phyloP scores from a whole-genome alignment of 2,888 invertebrate species.

The Brachynemurus nebulosus region DNA sequence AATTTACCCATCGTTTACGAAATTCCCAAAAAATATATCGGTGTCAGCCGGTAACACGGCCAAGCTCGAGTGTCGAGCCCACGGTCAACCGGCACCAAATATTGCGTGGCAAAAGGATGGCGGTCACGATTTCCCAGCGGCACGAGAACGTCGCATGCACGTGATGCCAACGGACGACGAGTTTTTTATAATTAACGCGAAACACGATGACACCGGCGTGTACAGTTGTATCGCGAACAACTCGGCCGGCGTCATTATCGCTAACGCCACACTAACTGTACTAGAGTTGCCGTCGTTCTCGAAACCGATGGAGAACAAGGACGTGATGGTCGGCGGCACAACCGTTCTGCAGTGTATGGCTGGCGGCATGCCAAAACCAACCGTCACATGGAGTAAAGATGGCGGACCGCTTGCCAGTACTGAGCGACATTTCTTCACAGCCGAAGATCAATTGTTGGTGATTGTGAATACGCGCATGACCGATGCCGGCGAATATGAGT shows the following conservation, averaged over 20 bases:
- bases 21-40: slow-evolving; percentile 71
- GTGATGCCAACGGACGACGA: slow-evolving; percentile 84
- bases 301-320: slow-evolving; percentile 73
- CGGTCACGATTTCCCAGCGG: slow-evolving; percentile 90
- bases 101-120: slow-evolving; percentile 86
- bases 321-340: slow-evolving; percentile 65
- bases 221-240: slow-evolving; percentile 91
- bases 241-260: slow-evolving; percentile 71
- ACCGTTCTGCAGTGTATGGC: slow-evolving; percentile 82
- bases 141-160: slow-evolving; percentile 82
- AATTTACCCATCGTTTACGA: slow-evolving; percentile 74
- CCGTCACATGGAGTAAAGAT: slow-evolving; percentile 75
- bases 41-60: slow-evolving; percentile 76
- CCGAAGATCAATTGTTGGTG: slow-evolving; percentile 74
- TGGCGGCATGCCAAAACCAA: slow-evolving; percentile 70
- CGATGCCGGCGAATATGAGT: slow-evolving; percentile 81
- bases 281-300: slow-evolving; percentile 78
- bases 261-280: slow-evolving; percentile 77
- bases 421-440: slow-evolving; percentile 75
- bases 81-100: slow-evolving; percentile 76
- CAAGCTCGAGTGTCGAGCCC: slow-evolving; percentile 79
- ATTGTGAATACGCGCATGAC: slow-evolving; percentile 64
- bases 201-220: slow-evolving; percentile 75
- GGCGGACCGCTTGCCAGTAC: slow-evolving; percentile 54
- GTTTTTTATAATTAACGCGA: slow-evolving; percentile 86